These are phyloP conservation scores for Creontiades dilutus DNA, from an alignment of 2,888 invertebrate genomes.

Conservation along the genomic window DNA sequence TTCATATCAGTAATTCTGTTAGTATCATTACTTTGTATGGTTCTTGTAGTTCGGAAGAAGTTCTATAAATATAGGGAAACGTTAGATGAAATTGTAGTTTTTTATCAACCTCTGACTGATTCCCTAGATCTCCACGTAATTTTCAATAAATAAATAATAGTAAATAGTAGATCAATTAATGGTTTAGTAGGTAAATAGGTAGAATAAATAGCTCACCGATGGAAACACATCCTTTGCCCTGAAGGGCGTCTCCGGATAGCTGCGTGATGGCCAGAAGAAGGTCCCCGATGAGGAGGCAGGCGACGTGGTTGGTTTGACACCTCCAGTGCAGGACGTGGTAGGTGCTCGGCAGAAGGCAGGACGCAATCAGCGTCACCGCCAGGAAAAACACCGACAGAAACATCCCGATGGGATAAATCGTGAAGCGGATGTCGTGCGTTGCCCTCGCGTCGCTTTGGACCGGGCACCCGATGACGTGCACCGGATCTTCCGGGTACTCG, in stretches of 20 bases:
- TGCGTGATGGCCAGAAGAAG: slow-evolving; percentile 88
- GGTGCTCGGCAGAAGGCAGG: slow-evolving; percentile 88
- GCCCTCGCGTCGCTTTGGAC: not conserved
- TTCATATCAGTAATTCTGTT: too few relatives aligned
- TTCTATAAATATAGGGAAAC: too few relatives aligned
- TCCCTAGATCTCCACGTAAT: too few relatives aligned
- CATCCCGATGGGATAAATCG: slow-evolving; percentile 87
- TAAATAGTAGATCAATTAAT: too few relatives aligned
- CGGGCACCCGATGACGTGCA: slow-evolving; percentile 83
- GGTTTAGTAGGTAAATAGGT: too few relatives aligned
- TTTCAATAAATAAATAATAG: too few relatives aligned
- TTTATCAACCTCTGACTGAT: too few relatives aligned
- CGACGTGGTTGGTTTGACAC: slow-evolving; percentile 92
- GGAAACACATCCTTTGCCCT: slow-evolving; percentile 83
- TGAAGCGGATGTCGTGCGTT: slow-evolving; percentile 82
- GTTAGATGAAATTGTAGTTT: too few relatives aligned
- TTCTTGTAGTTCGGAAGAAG: too few relatives aligned
- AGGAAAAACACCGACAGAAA: slow-evolving; percentile 90
- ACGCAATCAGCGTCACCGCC: slow-evolving; percentile 88
- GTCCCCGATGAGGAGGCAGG: slow-evolving; percentile 89
- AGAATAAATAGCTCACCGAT: slow-evolving; percentile 82
- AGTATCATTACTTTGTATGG: too few relatives aligned
- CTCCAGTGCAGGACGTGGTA: slow-evolving; percentile 93
- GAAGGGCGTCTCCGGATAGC: slow-evolving; percentile 83
- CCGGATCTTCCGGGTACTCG: slow-evolving; percentile 77